These are phyloP conservation scores for Scopus umbretta DNA, from an alignment of 2,113 vertebrate species.

Conservation along the genomic window DNA sequence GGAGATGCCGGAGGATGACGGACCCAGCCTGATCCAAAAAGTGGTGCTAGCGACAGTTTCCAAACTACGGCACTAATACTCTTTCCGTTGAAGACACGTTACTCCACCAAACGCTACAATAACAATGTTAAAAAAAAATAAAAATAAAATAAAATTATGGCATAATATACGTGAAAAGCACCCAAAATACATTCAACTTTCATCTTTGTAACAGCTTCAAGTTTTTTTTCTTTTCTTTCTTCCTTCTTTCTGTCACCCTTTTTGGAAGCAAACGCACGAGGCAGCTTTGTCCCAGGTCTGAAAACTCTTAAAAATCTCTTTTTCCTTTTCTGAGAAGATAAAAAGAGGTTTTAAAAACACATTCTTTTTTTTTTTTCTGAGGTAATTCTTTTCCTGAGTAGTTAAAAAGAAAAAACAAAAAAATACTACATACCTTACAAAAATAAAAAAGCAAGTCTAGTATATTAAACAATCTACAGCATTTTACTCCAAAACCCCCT, in stretches of 20 bases:
- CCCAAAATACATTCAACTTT: slow-evolving; percentile 95
- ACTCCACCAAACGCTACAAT: slow-evolving; percentile 79
- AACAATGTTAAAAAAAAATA: slow-evolving; percentile 69
- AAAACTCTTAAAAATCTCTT: slow-evolving; percentile 11
- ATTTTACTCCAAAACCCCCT: not conserved
- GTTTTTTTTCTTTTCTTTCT: slow-evolving; percentile 67
- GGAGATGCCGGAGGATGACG: not conserved
- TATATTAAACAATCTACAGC: slow-evolving; percentile 78
- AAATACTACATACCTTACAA: slow-evolving; percentile 79
- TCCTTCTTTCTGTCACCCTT: not conserved
- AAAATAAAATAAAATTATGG: slow-evolving; percentile 52
- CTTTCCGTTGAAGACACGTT: slow-evolving; percentile 70
- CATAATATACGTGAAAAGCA: slow-evolving; percentile 69
- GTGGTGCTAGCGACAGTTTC: slow-evolving; percentile 31
- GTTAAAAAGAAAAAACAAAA: slow-evolving; percentile 80
- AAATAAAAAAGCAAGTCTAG: slow-evolving; percentile 80
- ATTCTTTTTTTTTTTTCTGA: slow-evolving; percentile 73
- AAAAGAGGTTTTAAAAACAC: slow-evolving; percentile 30
- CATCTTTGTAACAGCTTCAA: slow-evolving; percentile 91
- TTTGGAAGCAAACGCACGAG: slow-evolving; percentile 73
- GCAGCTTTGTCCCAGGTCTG: not conserved
- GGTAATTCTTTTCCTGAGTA: slow-evolving; percentile 98
- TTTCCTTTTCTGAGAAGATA: slow-evolving; percentile 26
- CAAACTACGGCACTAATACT: slow-evolving; percentile 57
- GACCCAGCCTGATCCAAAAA: slow-evolving; percentile 63